Conservation (phyloP, 2,888 invertebrate genomes). For the Noctua pronuba region DNA sequence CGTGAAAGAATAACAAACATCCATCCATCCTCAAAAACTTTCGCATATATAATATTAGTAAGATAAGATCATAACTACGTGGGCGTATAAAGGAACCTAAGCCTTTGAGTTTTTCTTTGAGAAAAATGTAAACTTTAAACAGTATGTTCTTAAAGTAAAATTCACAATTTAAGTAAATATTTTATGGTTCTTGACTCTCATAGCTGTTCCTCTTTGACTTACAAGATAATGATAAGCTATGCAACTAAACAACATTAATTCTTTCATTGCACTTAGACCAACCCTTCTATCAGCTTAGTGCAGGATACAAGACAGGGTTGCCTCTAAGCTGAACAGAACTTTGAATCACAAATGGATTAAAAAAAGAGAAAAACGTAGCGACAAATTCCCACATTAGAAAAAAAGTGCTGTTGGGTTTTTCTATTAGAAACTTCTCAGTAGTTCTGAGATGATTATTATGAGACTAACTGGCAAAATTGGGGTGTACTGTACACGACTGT, state of each 20-base stretch:
- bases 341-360: too few relatives aligned
- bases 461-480: neutral
- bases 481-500: neutral
- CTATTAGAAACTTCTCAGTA: too few relatives aligned
- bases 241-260: slow-evolving; percentile 13
- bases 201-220: neutral
- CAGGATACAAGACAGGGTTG: slow-evolving; percentile 20
- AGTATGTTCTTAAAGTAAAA: too few relatives aligned
- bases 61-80: too few relatives aligned
- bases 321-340: neutral
- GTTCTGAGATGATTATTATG: too few relatives aligned
- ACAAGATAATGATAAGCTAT: slow-evolving; percentile 33
- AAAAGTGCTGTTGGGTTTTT: neutral
- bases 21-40: too few relatives aligned
- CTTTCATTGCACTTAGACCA: slow-evolving; percentile 16
- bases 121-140: too few relatives aligned
- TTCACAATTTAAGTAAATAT: too few relatives aligned
- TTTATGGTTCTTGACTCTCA: neutral
- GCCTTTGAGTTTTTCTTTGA: too few relatives aligned
- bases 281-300: slow-evolving; percentile 14
- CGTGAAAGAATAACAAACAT: too few relatives aligned
- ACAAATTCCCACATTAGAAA: neutral
- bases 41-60: too few relatives aligned
- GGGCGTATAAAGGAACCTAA: too few relatives aligned
- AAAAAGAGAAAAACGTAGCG: neutral